Percentiles rank a stretch among this genome's conserved stretches.
Evolutionary conservation across 2,888 invertebrate species (phyloP).

Genomic region (Yponomeuta cagnagella): DNA sequence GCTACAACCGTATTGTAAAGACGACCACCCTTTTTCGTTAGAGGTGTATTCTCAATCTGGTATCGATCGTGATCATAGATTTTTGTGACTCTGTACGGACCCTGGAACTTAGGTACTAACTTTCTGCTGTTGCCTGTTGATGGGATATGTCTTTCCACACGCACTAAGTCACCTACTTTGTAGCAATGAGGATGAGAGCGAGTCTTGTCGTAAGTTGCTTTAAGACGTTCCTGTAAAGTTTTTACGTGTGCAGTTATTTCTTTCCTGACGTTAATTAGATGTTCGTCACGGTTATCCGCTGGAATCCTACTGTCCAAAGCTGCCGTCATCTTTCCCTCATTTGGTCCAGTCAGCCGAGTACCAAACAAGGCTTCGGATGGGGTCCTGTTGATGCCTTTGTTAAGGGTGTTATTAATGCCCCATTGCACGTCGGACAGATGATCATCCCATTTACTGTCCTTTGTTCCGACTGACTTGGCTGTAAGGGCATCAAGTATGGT

Average conservation of each 20-base stretch:
- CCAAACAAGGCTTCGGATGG: conserved; percentile 19
- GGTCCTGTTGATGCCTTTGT: conserved; percentile 10
- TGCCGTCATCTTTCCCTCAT: not conserved
- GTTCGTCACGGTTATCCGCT: not conserved
- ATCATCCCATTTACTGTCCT: conserved; percentile 18
- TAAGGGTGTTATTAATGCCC: conserved; percentile 18
- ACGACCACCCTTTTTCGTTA: conserved; percentile 15
- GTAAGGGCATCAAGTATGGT: conserved; percentile 13
- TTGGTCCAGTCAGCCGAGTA: not conserved
- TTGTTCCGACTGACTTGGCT: conserved; percentile 5
- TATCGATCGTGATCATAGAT: conserved; percentile 18
- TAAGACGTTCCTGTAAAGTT: not conserved
- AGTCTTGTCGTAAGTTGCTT: not conserved
- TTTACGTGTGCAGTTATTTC: not conserved
- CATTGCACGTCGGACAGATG: conserved; percentile 17
- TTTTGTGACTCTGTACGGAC: conserved; percentile 16
- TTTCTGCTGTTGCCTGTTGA: conserved; percentile 17
- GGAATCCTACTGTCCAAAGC: not conserved
- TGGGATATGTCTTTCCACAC: conserved; percentile 17
- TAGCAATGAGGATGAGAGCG: not conserved
- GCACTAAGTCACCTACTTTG: conserved; percentile 15
- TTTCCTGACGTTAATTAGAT: too few relatives aligned
- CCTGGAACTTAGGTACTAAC: conserved; percentile 17
- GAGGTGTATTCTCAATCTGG: conserved; percentile 17
- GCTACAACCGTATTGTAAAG: conserved; percentile 13